Evolutionary conservation across 37 sponge, comb jelly and placozoan genomes (phyloP), one percentile per base, ranked within the genome.

Genomic region (Theonella swinhoei): DNA sequence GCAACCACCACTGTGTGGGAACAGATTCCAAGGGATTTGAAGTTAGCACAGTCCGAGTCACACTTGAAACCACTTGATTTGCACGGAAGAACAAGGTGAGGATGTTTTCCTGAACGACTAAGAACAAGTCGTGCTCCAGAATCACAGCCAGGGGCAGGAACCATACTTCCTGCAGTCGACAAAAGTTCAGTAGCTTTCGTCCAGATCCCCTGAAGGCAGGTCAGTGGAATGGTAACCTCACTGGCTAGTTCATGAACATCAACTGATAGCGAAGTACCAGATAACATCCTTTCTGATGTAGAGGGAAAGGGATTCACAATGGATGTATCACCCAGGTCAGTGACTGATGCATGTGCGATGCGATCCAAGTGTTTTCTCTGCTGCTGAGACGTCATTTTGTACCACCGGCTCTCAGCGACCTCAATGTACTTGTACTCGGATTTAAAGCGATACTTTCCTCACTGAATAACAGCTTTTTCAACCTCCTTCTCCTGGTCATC

Each of bases 161-260:
- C 77, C 64, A 85, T 77, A n/a, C 62, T 78, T 62, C 43, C 38
- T 31, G 76, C 76, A 35, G 85, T 85, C 7, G 11, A 40, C 14
- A 85, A 28, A 5, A 85, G 71, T 37, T 85, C 72, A 26, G 70
- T 72, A 42, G 85, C 85, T 85, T 83, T 85, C 40, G 36, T 69
- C 85, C 85, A 85, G 29, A 85, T 85, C 5, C 85, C 85, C 41
- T 85, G 71, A 9, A 85, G 70, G 60, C 85, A 85, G 31, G 60
- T 75, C 3, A 58, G 41, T 1, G 85, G 78, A 58, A 85, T 42
- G 39, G 72, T 31, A 26, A 77, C 63, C 3, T 8, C 7, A 3
- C 39, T 35, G 41, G 78, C 71, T 30, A 75, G 26, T 42, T 29
- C 9, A 17, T 76, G 39, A 32, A 68, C 25, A 59, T 70, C 39